Base-by-base conservation (phyloP, 1,140 invertebrate genomes). In the Ostrea edulis region DNA sequence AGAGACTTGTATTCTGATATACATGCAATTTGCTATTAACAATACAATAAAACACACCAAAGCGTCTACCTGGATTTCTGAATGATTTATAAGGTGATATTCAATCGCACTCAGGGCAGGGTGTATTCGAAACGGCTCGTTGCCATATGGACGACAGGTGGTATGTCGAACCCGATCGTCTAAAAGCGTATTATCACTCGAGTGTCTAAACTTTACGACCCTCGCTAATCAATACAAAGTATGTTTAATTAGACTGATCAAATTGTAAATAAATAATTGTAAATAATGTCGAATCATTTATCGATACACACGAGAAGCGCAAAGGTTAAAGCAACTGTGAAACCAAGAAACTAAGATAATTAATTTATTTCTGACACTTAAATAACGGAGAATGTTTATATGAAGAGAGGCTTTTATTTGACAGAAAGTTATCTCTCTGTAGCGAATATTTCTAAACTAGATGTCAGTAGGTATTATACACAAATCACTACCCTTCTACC, bases 221-320 rank as follows among this genome's bases (percentile, higher is more conserved):
- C 25, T 12, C 29, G 25, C 22, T 77, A 77, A 77, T 77, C 68
- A 77, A 77, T 77, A 77, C 68, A 77, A 77, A 77, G 25, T 77
- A 77, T 77, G 68, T 77, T 77, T 77, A 77, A 77, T 77, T 77
- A 77, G 25, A 29, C 22, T 77, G 68, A 77, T 77, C 25, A 77
- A 77, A 77, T 29, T 77, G 68, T 77, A 77, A 77, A 77, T 77
- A 77, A 77, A 77, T 77, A 77, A 29, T 35, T 77, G 68, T 77
- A 77, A 77, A 77, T 77, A 77, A 77, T 77, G 68, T 35, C 68
- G 35, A 77, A 77, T 77, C 29, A 77, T 77, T 77, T 35, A 77
- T 77, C 68, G 25, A 77, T 29, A 77, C 35, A 77, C 68, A 77
- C 22, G 35, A 8, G 12, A 77, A 77, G 68, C 29, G 22, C 68